These are phyloP conservation scores for Chymomyza caudatula DNA, from an alignment of 2,888 invertebrate species.

Conservation along the genomic window DNA sequence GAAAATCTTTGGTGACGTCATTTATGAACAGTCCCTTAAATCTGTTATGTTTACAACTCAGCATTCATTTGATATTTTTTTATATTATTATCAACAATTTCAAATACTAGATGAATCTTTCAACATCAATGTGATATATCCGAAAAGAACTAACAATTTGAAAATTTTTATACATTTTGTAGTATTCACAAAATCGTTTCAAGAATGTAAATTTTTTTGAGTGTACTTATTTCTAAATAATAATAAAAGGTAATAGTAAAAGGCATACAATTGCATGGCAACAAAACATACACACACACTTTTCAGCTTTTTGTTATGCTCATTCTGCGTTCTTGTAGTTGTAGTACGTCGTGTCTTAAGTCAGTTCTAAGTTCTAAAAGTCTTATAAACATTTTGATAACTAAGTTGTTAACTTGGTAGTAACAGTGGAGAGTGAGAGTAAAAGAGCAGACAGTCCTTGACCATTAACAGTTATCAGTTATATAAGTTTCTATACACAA, in stretches of 20 bases:
- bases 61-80: too few species aligned
- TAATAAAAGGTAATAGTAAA: slow-evolving; percentile 44
- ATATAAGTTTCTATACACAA: not conserved
- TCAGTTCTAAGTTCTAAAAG: not conserved
- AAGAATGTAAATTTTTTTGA: not conserved
- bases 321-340: slow-evolving; percentile 13
- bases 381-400: not conserved
- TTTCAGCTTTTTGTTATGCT: slow-evolving; percentile 30
- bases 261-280: slow-evolving; percentile 68
- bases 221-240: not conserved
- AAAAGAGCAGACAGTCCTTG: not conserved
- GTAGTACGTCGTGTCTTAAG: slow-evolving; percentile 9
- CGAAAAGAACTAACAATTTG: too few species aligned
- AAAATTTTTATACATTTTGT: too few species aligned
- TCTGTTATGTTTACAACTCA: too few species aligned
- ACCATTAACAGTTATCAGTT: not conserved
- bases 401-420: not conserved
- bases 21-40: too few species aligned
- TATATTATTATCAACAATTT: too few species aligned
- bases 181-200: not conserved
- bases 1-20: too few species aligned
- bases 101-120: too few species aligned
- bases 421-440: not conserved
- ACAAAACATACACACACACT: slow-evolving; percentile 71
- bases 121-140: too few species aligned